phyloP scores from a whole-genome alignment of 2,888 invertebrate genomes.

The Kryphioiulus occultus region DNA sequence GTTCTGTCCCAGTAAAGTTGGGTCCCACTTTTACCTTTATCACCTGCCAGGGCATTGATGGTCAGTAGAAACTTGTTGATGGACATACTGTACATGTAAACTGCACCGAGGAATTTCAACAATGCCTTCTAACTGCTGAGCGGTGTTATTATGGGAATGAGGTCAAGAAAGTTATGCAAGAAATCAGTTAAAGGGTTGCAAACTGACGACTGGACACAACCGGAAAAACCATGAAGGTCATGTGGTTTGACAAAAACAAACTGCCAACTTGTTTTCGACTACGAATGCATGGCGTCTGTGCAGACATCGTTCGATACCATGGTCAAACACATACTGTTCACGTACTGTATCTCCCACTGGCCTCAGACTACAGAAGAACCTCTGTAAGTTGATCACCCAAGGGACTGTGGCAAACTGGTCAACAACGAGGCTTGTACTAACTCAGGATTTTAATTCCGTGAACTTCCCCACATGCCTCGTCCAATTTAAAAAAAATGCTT shows the following conservation, averaged over 20 bases:
- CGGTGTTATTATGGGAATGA: not conserved
- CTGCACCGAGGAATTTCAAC: not conserved
- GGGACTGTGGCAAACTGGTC: too few relatives aligned
- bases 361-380: not conserved
- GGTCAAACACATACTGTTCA: too few relatives aligned
- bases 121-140: not conserved
- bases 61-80: not conserved
- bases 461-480: too few relatives aligned
- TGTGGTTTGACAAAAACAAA: not conserved
- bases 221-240: not conserved
- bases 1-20: too few relatives aligned
- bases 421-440: too few relatives aligned
- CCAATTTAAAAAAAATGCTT: too few relatives aligned
- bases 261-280: not conserved
- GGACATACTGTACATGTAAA: not conserved
- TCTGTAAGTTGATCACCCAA: too few relatives aligned
- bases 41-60: not conserved
- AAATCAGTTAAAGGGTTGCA: conserved; percentile 12
- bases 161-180: not conserved
- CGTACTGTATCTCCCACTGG: not conserved
- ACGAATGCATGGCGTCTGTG: not conserved
- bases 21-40: not conserved
- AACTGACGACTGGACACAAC: conserved; percentile 17
- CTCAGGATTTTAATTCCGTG: too few relatives aligned
- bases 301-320: not conserved